These are phyloP conservation scores for Dynastes tityus DNA, from an alignment of 2,888 invertebrate genomes.

Conservation along the genomic window DNA sequence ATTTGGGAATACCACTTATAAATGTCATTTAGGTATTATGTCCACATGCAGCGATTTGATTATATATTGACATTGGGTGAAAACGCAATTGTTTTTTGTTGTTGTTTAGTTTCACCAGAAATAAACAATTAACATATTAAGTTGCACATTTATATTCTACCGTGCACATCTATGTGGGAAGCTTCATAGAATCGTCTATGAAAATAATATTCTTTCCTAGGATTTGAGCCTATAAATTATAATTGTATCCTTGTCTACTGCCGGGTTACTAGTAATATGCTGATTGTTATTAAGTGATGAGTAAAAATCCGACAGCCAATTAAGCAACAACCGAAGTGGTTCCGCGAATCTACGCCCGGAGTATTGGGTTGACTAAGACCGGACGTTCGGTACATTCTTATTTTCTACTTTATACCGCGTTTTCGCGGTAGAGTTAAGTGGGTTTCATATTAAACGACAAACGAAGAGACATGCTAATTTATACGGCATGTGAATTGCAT, in stretches of 20 bases:
- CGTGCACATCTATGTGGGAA: neutral
- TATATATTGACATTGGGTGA: too few species aligned
- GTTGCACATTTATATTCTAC: too few species aligned
- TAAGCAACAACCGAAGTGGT: conserved; percentile 31
- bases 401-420: conserved; percentile 39
- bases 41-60: too few species aligned
- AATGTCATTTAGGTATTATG: too few species aligned
- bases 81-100: too few species aligned
- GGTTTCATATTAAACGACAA: conserved; percentile 31
- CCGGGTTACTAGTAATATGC: conserved; percentile 28
- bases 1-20: too few species aligned
- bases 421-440: conserved; percentile 41
- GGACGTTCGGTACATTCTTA: conserved; percentile 55
- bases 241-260: conserved; percentile 1
- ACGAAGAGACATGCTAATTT: conserved; percentile 6
- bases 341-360: conserved; percentile 43
- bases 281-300: conserved; percentile 41
- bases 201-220: conserved; percentile 17
- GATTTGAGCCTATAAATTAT: conserved; percentile 30
- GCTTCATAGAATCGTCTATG: conserved; percentile 11
- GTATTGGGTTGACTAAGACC: conserved; percentile 52
- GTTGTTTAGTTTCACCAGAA: too few species aligned
- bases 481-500: conserved; percentile 7
- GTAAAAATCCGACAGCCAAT: conserved; percentile 40
- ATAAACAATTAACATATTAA: too few species aligned